These are phyloP conservation scores for Benitochromis conjunctus DNA, from an alignment of 2,113 vertebrate species.

Conservation along the genomic window DNA sequence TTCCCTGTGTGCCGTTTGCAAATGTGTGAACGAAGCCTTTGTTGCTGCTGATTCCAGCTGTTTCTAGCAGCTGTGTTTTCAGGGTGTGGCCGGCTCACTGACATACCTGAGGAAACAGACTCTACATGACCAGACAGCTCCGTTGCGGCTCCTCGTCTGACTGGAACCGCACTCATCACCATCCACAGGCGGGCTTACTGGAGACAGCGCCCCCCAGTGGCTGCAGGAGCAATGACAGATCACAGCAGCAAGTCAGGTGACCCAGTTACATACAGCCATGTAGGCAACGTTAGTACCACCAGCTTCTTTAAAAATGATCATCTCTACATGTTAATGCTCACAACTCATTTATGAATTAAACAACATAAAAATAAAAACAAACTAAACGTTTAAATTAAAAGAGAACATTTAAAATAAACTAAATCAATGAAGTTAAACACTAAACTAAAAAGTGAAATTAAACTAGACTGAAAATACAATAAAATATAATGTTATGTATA, in stretches of 20 bases:
- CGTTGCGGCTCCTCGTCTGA: neutral
- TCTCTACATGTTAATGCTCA: neutral
- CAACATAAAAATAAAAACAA: neutral
- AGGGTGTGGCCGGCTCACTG: constrained; percentile 17
- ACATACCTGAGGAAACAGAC: constrained; percentile 28
- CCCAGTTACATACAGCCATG: neutral
- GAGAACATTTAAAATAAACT: neutral
- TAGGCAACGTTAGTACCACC: neutral
- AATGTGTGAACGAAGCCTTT: neutral
- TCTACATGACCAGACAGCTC: constrained; percentile 44
- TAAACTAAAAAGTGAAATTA: neutral
- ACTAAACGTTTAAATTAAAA: too few relatives aligned
- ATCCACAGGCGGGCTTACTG: neutral
- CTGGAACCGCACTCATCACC: neutral
- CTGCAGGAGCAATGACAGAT: neutral
- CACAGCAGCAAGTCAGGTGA: neutral
- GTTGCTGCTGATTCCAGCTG: neutral
- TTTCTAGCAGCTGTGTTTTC: neutral
- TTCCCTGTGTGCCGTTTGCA: neutral
- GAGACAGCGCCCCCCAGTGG: neutral
- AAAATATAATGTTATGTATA: neutral
- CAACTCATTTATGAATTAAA: neutral
- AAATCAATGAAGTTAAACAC: neutral
- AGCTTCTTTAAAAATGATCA: neutral
- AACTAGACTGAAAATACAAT: neutral